Conservation (phyloP, 2,113 vertebrate genomes). For the Raphicerus campestris region DNA sequence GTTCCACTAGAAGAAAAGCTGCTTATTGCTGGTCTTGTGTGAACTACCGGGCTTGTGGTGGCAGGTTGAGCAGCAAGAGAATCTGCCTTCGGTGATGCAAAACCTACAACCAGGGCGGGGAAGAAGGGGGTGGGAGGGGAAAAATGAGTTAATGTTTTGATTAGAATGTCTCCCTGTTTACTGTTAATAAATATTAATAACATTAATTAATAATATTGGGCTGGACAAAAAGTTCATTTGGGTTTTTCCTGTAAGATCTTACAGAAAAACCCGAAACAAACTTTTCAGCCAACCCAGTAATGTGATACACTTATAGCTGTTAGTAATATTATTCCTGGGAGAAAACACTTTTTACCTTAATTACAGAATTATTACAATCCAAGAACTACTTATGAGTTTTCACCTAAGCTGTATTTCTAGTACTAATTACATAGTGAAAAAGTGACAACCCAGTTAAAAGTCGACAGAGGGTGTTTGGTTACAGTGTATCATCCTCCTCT, state of each 20-base stretch:
- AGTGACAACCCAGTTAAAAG: neutral
- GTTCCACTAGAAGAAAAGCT: conserved; percentile 78
- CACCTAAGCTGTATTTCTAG: neutral
- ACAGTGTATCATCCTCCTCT: neutral
- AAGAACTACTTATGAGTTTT: neutral
- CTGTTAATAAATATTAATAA: neutral
- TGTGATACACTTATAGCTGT: neutral
- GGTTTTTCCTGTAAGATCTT: neutral
- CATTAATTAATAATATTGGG: neutral
- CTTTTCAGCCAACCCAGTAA: neutral
- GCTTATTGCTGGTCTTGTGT: conserved; percentile 81
- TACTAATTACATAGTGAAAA: neutral
- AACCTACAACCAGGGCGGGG: conserved; percentile 81
- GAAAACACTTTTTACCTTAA: neutral
- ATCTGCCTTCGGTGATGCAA: conserved; percentile 76
- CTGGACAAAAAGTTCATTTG: neutral
- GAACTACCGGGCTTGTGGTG: conserved; percentile 74
- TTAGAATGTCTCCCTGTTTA: neutral
- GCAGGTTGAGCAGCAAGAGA: conserved; percentile 75
- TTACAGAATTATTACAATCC: neutral
- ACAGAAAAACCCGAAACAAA: neutral
- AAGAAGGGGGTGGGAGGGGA: too few relatives aligned
- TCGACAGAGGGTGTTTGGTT: neutral
- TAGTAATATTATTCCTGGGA: neutral
- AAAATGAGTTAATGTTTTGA: neutral